Percentiles rank a stretch among this genome's conserved stretches.
Evolutionary conservation across 2,888 invertebrate genomes (phyloP).

Genomic region (Oasisia sp.): DNA sequence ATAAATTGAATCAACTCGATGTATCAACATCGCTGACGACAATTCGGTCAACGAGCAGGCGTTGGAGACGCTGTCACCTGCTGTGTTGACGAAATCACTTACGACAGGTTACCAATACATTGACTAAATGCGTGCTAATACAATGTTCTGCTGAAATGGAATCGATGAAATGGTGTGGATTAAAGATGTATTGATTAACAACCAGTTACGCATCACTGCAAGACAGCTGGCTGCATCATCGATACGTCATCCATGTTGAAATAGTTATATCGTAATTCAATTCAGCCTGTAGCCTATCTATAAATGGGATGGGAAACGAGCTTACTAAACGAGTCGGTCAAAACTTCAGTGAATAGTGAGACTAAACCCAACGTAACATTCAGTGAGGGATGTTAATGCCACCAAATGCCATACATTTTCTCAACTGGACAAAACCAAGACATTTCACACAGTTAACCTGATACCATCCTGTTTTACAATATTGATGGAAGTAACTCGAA

Average conservation of each 20-base stretch:
- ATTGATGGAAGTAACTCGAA: no score
- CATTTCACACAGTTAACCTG: no score
- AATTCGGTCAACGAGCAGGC: neutral
- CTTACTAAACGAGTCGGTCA: neutral
- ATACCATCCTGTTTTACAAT: no score
- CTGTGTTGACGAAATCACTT: neutral
- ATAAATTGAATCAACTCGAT: neutral
- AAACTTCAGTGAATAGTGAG: neutral
- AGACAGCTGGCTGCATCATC: neutral
- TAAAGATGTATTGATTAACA: neutral
- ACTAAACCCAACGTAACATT: neutral
- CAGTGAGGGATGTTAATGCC: no score
- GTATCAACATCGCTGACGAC: neutral
- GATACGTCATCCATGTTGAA: neutral
- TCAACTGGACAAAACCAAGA: no score
- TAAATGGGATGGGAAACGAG: no score
- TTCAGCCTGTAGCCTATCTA: no score
- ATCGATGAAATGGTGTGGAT: neutral
- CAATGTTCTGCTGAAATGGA: neutral
- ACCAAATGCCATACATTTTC: no score
- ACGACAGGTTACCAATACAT: neutral
- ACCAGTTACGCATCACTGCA: neutral
- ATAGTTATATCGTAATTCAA: no score
- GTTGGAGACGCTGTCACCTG: no score
- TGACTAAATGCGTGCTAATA: neutral